Base-by-base conservation (phyloP, 2,888 invertebrate species). In the Drosophila ochracea region DNA sequence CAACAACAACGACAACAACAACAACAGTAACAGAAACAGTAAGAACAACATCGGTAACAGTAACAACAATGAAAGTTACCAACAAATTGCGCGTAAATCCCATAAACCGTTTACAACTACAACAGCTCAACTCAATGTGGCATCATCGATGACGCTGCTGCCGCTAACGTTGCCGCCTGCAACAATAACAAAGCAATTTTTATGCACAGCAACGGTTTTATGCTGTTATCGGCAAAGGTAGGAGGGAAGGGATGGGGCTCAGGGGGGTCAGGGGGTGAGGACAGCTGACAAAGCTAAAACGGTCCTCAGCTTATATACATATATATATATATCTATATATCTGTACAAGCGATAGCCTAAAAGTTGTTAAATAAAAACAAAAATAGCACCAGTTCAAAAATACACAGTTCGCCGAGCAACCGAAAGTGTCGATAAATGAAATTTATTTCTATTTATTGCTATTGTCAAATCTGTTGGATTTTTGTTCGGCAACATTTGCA, bases 81-180 rank as follows among this genome's bases (percentile, higher is more conserved):
- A 91, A 90, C 87, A 90, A 90, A 90, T 90, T 90, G 91, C 82
- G 88, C 91, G 90, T 91, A 91, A 90, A 90, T 91, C 91, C 88
- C 91, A 91, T 90, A 90, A 90, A 90, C 91, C 90, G 91, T 85
- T 91, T 87, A 84, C 90, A 86, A 83, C 89, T 89, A 90, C 91
- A 86, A 82, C 90, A 90, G 85, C 89, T 79, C 84, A 77, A 67
- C 79, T 58, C 58, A 57, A 66, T 62, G 68, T 55, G 73, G 76
- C 80, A 78, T 80, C 90, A 83, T 87, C 86, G 79, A 75, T 78
- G 88, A 75, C 67, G 86, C 68, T 37, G 25, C 35, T 35, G 67
- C 71, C 66, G 41, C 49, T 62, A 64, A 47, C 67, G 62, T 68
- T 69, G 72, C 73, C 80, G 89, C 89, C 75, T 90, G 91, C 87